These are phyloP conservation scores for Tolmerus cingulatus DNA, from an alignment of 2,888 invertebrate genomes.

Conservation along the genomic window DNA sequence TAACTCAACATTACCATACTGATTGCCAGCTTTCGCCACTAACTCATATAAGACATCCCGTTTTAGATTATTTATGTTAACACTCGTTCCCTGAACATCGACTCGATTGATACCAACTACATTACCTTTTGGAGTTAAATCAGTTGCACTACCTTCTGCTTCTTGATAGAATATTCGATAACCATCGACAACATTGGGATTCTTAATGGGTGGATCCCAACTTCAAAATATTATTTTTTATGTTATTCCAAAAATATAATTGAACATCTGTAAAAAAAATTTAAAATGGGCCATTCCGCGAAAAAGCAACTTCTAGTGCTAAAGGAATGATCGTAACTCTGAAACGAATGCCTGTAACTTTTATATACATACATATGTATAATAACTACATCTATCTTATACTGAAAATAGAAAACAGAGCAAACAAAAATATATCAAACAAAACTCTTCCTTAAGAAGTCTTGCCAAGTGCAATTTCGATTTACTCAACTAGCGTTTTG, in stretches of 20 bases:
- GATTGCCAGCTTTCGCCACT: slow-evolving; percentile 83
- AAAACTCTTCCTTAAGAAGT: no score
- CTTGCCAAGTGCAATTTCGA: no score
- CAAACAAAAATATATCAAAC: no score
- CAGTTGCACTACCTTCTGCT: slow-evolving; percentile 55
- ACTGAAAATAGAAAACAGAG: no score
- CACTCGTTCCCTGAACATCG: slow-evolving; percentile 77
- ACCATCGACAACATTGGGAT: slow-evolving; percentile 81
- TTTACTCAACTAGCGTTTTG: no score
- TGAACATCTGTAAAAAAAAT: background rate
- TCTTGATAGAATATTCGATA: slow-evolving; percentile 85
- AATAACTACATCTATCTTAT: no score
- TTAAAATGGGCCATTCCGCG: background rate
- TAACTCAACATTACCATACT: slow-evolving; percentile 65
- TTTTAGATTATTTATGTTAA: slow-evolving; percentile 74
- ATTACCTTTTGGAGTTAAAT: slow-evolving; percentile 47
- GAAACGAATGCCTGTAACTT: no score
- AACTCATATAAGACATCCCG: slow-evolving; percentile 80
- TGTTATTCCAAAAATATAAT: background rate
- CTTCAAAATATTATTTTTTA: slow-evolving; percentile 55
- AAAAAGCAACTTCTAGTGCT: background rate
- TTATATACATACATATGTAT: no score
- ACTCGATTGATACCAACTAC: slow-evolving; percentile 70
- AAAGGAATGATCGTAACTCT: background rate
- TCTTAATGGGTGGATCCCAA: slow-evolving; percentile 84